A percentile compares a stretch with the other conserved stretches of the same genome.
phyloP scores from a whole-genome alignment of 2,113 vertebrate genomes.

The Rousettus leschenaultii region DNA sequence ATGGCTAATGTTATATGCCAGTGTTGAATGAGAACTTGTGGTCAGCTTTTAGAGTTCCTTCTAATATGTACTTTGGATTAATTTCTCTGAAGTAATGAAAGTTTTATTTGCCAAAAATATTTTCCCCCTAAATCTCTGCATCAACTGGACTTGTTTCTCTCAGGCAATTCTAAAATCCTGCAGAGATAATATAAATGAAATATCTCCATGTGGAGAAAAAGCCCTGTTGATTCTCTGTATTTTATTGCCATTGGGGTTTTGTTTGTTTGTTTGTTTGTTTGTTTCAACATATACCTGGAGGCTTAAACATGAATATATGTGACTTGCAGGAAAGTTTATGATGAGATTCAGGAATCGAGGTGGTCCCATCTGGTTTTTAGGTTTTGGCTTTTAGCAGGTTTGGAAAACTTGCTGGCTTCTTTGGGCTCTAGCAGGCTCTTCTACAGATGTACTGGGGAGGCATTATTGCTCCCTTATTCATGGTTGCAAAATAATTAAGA shows the following conservation, averaged over 20 bases:
- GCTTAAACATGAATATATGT: not conserved
- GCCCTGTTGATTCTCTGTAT: not conserved
- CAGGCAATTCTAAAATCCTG: not conserved
- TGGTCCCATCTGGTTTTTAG: not conserved
- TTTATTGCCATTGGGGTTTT: not conserved
- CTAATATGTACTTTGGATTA: not conserved
- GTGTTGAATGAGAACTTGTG: not conserved
- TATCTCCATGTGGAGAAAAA: conserved; percentile 14
- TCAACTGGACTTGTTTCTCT: not conserved
- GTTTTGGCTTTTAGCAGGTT: not conserved
- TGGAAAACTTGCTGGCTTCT: not conserved
- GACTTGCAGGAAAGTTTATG: not conserved
- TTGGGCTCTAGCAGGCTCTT: not conserved
- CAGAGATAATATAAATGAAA: conserved; percentile 1
- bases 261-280: not conserved
- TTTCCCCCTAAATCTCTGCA: not conserved
- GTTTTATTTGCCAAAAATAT: conserved; percentile 16
- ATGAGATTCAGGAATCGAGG: not conserved
- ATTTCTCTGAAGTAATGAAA: conserved; percentile 1
- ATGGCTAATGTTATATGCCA: not conserved
- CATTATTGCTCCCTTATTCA: not conserved
- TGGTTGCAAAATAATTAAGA: not conserved
- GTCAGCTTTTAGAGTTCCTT: not conserved
- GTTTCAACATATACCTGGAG: not conserved
- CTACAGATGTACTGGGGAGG: not conserved